Evolutionary conservation across 2,797 vertebrate genomes (phyloP).

Genomic region (Sternarchorhynchus goeldii): DNA sequence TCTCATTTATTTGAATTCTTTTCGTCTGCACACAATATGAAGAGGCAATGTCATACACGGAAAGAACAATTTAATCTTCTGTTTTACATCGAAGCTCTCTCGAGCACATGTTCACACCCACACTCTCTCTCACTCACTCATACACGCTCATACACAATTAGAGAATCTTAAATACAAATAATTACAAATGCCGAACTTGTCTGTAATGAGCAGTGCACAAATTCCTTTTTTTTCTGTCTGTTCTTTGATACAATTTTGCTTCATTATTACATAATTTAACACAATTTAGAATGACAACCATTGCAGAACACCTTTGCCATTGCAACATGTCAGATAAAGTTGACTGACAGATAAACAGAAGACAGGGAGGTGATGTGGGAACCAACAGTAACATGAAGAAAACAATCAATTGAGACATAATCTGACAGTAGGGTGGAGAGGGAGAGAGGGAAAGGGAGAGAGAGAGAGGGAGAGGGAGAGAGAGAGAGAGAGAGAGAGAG

Average conservation of each 20-base stretch:
- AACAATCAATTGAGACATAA: conserved; percentile 28
- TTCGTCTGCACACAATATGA: conserved; percentile 53
- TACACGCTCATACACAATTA: conserved; percentile 15
- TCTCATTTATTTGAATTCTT: conserved; percentile 46
- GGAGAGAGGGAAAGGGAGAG: conserved; percentile 9
- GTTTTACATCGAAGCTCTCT: conserved; percentile 41
- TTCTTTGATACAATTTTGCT: conserved; percentile 19
- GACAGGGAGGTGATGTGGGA: conserved; percentile 25
- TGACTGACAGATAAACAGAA: conserved; percentile 43
- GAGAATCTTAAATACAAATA: conserved; percentile 49
- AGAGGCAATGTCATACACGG: conserved; percentile 50
- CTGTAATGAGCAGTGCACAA: conserved; percentile 26
- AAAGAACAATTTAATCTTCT: conserved; percentile 51
- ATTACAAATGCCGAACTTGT: conserved; percentile 36
- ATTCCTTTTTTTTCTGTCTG: conserved; percentile 13
- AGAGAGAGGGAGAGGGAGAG: conserved; percentile 14
- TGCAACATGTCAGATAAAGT: conserved; percentile 21
- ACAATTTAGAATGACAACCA: conserved; percentile 28
- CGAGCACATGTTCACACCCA: conserved; percentile 3
- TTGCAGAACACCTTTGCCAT: conserved; percentile 26
- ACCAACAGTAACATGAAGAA: conserved; percentile 27
- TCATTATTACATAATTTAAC: conserved; percentile 40
- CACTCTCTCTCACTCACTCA: conserved; percentile 11
- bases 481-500: not conserved
- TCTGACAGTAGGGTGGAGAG: conserved; percentile 29